A percentile compares a stretch with the other conserved stretches of the same genome.
Conservation (phyloP, 2,113 vertebrate genomes). For the Phyllostomus discolor region DNA sequence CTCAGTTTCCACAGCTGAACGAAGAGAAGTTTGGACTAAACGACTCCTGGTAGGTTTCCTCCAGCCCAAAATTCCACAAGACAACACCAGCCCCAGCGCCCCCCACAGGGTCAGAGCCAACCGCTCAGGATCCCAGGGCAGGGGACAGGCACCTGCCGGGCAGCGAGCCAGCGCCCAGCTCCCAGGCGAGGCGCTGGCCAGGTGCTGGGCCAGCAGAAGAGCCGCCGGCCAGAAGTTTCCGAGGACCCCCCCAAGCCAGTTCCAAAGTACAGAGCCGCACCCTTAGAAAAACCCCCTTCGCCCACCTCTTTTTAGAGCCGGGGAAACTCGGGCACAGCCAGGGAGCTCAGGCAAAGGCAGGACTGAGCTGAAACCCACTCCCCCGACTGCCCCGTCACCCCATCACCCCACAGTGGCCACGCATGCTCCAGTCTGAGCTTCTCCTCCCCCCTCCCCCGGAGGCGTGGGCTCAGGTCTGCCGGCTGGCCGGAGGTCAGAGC, state of each 20-base stretch:
- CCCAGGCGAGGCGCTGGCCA: not conserved
- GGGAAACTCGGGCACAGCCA: not conserved
- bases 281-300: not conserved
- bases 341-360: not conserved
- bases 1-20: not conserved
- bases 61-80: not conserved
- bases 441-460: not conserved
- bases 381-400: not conserved
- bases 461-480: not conserved
- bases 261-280: not conserved
- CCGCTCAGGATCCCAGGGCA: not conserved
- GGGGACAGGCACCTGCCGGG: not conserved
- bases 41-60: not conserved
- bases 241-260: not conserved
- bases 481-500: not conserved
- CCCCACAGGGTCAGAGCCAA: not conserved
- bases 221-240: not conserved
- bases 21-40: not conserved
- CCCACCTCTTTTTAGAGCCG: not conserved
- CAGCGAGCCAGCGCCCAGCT: fast-evolving
- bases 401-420: not conserved
- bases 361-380: not conserved
- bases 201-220: not conserved
- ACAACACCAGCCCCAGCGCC: not conserved
- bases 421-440: not conserved